These are phyloP conservation scores for Forbesichthys papilliferus DNA, from an alignment of 2,113 vertebrate species.

Conservation along the genomic window DNA sequence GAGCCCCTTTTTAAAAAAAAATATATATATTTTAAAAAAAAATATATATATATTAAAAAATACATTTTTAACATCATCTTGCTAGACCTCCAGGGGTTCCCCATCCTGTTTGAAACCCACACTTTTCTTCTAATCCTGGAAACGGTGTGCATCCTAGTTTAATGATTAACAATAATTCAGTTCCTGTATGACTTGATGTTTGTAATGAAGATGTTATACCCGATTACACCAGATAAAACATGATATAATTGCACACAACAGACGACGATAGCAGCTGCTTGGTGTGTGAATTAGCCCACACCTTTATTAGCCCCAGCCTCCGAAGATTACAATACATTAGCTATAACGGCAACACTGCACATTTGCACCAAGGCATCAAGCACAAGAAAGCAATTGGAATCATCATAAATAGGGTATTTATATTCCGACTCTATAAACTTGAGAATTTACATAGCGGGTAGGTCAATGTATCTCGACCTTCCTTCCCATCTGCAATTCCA, in stretches of 20 bases:
- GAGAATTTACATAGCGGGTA: conserved; percentile 64
- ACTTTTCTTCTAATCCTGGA: not conserved
- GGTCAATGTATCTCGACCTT: conserved; percentile 72
- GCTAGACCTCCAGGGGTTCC: no score
- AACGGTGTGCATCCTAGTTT: not conserved
- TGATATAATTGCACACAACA: conserved; percentile 4
- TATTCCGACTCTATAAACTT: conserved; percentile 68
- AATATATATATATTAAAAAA: no score
- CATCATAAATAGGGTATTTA: conserved; percentile 75
- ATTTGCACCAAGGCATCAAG: conserved; percentile 58
- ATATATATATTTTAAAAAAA: no score
- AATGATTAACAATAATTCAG: not conserved
- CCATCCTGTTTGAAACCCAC: no score
- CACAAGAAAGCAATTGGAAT: conserved; percentile 58
- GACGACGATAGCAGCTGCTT: conserved; percentile 19
- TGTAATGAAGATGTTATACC: not conserved
- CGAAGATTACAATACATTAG: conserved; percentile 28
- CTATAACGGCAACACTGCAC: conserved; percentile 50
- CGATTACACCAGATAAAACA: not conserved
- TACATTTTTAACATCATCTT: no score
- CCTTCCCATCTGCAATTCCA: conserved; percentile 72
- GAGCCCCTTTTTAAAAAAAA: no score
- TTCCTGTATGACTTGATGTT: not conserved
- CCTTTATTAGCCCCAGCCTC: conserved; percentile 36
- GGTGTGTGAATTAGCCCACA: conserved; percentile 24